phyloP scores from a whole-genome alignment of 2,888 invertebrate species.

The Drosophila ochracea region DNA sequence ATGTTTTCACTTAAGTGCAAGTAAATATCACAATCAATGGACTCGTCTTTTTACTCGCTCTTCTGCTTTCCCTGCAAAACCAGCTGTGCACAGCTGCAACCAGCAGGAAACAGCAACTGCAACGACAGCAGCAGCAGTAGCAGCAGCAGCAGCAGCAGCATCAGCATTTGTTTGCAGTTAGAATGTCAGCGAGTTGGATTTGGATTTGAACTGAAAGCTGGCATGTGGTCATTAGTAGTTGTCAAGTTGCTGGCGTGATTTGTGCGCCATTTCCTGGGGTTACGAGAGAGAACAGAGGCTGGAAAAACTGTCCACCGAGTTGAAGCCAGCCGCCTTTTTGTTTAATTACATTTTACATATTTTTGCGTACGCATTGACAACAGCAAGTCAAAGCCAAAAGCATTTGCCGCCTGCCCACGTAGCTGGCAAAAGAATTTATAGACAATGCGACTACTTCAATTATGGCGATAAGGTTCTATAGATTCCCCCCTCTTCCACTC shows the following conservation, averaged over 20 bases:
- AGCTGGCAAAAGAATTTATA: conserved; percentile 73
- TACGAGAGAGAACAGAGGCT: conserved; percentile 2
- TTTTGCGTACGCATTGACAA: conserved; percentile 70
- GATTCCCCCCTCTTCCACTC: background rate
- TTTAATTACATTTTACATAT: conserved; percentile 75
- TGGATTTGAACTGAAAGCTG: conserved; percentile 37
- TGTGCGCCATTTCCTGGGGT: conserved; percentile 66
- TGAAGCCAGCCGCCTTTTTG: background rate
- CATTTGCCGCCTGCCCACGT: conserved; percentile 72
- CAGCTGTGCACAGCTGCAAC: conserved; percentile 53
- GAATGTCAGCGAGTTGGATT: conserved; percentile 45
- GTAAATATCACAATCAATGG: conserved; percentile 62
- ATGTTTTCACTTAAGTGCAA: conserved; percentile 79
- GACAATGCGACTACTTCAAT: conserved; percentile 80
- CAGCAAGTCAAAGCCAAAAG: conserved; percentile 67
- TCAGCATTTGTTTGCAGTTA: conserved; percentile 72
- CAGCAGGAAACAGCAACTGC: conserved; percentile 33
- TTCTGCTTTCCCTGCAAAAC: conserved; percentile 1
- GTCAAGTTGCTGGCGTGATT: conserved; percentile 68
- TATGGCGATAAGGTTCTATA: conserved; percentile 68
- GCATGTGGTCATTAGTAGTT: conserved; percentile 74
- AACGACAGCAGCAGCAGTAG: conserved; percentile 30
- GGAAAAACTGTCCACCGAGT: background rate
- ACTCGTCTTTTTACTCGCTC: conserved; percentile 7
- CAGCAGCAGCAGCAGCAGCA: conserved; percentile 28